These are phyloP conservation scores for Pinna nobilis DNA, from an alignment of 1,140 invertebrate genomes.

Conservation along the genomic window DNA sequence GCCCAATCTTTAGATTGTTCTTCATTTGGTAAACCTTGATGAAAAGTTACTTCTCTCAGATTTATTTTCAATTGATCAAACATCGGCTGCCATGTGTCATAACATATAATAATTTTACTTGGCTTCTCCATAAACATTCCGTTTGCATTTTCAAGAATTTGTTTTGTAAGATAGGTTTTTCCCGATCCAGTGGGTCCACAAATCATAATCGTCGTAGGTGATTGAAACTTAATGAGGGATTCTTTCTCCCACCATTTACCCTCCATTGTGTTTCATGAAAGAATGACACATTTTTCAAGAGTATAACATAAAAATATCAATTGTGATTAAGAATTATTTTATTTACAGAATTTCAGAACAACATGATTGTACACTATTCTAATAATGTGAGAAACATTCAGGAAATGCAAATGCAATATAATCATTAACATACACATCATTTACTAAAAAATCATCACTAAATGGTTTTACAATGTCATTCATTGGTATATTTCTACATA, in stretches of 20 bases:
- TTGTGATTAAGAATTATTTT: not conserved
- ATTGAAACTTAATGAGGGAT: slow-evolving; percentile 29
- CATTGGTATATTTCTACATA: slow-evolving; percentile 5
- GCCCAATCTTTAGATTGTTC: slow-evolving; percentile 6
- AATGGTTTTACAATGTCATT: slow-evolving; percentile 11
- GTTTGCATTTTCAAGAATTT: slow-evolving; percentile 22
- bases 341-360: slow-evolving; percentile 2
- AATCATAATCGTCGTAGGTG: slow-evolving; percentile 28
- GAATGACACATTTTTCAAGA: not conserved
- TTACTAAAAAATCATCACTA: slow-evolving; percentile 9
- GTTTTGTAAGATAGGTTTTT: slow-evolving; percentile 19
- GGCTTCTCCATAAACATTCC: slow-evolving; percentile 20
- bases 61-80: slow-evolving; percentile 11
- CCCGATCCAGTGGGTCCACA: slow-evolving; percentile 14
- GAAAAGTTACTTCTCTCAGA: slow-evolving; percentile 4
- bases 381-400: slow-evolving; percentile 18
- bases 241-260: slow-evolving; percentile 23
- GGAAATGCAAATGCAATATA: slow-evolving; percentile 8
- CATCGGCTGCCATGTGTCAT: slow-evolving; percentile 15
- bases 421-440: slow-evolving; percentile 30
- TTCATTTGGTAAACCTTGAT: slow-evolving; percentile 6
- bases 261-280: slow-evolving; percentile 7
- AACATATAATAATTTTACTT: slow-evolving; percentile 31
- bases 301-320: not conserved
- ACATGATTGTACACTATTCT: slow-evolving; percentile 1